These are phyloP conservation scores for Glaucomys volans DNA, from an alignment of 2,113 vertebrate species.

Conservation along the genomic window DNA sequence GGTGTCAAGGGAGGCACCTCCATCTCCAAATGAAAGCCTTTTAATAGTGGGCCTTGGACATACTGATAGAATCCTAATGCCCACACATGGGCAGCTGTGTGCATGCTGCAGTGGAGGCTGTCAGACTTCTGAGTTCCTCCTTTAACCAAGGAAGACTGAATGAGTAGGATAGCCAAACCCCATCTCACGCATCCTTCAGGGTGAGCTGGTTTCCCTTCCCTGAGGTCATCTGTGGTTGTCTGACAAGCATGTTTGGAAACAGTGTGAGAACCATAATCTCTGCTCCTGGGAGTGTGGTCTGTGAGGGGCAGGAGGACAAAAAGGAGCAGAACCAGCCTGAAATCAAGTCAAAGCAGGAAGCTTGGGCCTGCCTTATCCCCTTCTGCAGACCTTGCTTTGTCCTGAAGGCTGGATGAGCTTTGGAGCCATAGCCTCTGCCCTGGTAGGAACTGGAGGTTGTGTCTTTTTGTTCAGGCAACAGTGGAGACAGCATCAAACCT, in stretches of 20 bases:
- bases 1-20: neutral
- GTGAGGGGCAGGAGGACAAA: neutral
- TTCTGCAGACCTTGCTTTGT: neutral
- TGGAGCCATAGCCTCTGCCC: neutral
- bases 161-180: too few species aligned
- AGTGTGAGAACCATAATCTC: neutral
- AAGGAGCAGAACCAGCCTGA: neutral
- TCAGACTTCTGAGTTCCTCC: neutral
- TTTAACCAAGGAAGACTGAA: too few species aligned
- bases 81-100: too few species aligned
- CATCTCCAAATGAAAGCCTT: neutral
- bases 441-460: neutral
- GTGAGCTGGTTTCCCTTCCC: neutral
- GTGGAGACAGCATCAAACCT: neutral
- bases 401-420: neutral
- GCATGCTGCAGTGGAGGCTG: neutral
- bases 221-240: neutral
- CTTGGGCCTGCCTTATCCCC: fast-evolving
- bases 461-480: too few species aligned
- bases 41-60: neutral
- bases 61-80: neutral
- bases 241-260: neutral
- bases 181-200: neutral
- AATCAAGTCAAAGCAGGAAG: neutral
- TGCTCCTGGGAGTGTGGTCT: too few species aligned